These are phyloP conservation scores for Lycaon pictus DNA, from an alignment of 2,113 vertebrate species.

Conservation along the genomic window DNA sequence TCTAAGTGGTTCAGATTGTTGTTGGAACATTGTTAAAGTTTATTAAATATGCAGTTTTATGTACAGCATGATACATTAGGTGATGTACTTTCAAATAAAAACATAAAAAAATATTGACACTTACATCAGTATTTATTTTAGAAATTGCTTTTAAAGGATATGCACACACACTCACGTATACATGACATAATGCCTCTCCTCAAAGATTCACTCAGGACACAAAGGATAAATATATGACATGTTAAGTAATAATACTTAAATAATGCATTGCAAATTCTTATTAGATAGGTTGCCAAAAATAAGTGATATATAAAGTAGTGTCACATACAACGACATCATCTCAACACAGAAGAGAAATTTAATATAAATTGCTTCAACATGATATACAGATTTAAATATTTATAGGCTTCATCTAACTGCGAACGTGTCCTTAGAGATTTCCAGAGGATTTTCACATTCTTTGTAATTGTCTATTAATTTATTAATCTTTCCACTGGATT, in stretches of 20 bases:
- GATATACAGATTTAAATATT: slow-evolving; percentile 49
- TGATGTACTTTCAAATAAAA: not conserved
- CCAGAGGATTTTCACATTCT: not conserved
- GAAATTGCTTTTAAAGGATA: not conserved
- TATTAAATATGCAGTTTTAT: not conserved
- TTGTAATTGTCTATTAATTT: not conserved
- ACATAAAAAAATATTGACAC: not conserved
- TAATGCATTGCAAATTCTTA: not conserved
- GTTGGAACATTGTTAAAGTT: not conserved
- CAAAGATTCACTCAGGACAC: not conserved
- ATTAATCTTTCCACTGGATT: not conserved
- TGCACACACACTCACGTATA: not conserved
- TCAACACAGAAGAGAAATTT: not conserved
- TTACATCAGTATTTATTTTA: not conserved
- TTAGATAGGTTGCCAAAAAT: not conserved
- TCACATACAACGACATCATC: not conserved
- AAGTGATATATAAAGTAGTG: not conserved
- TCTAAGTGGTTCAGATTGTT: not conserved
- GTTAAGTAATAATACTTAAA: not conserved
- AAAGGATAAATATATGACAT: not conserved
- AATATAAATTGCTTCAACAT: not conserved
- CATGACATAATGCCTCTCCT: not conserved
- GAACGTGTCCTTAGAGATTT: slow-evolving; percentile 6
- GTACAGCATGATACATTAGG: not conserved
- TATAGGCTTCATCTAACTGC: not conserved